Base-by-base conservation (phyloP, 2,888 invertebrate genomes). In the Drosophila subsilvestris region DNA sequence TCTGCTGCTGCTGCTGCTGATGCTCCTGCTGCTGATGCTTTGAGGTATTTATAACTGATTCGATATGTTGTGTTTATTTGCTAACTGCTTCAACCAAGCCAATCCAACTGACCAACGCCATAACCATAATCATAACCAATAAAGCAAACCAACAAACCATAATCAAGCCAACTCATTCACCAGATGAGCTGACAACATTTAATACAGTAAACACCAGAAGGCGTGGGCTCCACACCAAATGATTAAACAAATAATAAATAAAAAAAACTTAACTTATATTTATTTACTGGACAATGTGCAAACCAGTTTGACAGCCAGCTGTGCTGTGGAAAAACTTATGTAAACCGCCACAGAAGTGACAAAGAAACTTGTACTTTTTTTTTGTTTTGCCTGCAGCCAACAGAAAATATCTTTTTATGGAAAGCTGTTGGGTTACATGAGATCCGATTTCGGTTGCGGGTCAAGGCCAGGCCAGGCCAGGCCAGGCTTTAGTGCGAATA, bases 11-110 rank as follows among this genome's bases (percentile, higher is more conserved):
- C 43, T 53, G 60, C 12, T 68, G 54, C 29, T 63, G 18, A n/a
- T 47, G 27, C 29, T 32, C 44, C 70, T 67, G 53, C 67, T 74
- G 78, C 63, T 63, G 42, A 42, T 55, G 53, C 14, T 18, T 37
- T 32, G 59, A 83, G 84, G 84, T 86, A 83, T 84, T 83, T 83
- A 80, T 79, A 32, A 55, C 65, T 20, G 44, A 37, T 48, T 22
- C 54, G 56, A 56, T 60, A 78, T 55, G 63, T 53, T 63, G 78
- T 71, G 78, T 70, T 75, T 77, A 79, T 75, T 73, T 74, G 80
- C 71, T 86, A 83, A 86, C 71, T 65, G 70, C 69, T 62, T 67
- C 29, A 61, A 75, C 78, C 67, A 77, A 48, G 63, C 54, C 61
- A 63, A 62, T 14, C 14, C 12, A 27, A 27, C 69, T 68, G 57